phyloP scores from a whole-genome alignment of 1,140 invertebrate species.

The Bradysia coprophila region DNA sequence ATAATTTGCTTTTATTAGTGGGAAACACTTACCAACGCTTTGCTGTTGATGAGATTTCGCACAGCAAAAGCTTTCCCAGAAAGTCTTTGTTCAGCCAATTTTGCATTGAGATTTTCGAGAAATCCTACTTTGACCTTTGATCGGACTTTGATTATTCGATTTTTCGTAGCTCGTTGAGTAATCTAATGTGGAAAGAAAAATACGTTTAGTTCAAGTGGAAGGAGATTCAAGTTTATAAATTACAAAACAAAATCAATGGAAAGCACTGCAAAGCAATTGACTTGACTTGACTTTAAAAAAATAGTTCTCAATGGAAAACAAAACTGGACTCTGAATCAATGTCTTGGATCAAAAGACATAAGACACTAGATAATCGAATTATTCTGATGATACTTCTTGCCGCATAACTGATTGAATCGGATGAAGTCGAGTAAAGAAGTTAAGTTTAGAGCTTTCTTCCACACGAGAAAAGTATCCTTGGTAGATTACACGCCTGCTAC shows the following conservation, averaged over 20 bases:
- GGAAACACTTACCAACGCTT: constrained; percentile 32
- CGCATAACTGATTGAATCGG: too few species aligned
- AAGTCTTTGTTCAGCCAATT: constrained; percentile 40
- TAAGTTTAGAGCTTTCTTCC: too few species aligned
- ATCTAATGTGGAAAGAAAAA: constrained; percentile 8
- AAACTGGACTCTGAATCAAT: too few species aligned
- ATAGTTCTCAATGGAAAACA: too few species aligned
- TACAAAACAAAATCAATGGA: not conserved
- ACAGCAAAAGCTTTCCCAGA: constrained; percentile 31
- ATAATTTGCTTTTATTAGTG: not conserved
- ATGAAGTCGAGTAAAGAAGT: too few species aligned
- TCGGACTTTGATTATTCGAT: constrained; percentile 21
- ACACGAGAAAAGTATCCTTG: too few species aligned
- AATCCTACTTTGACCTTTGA: constrained; percentile 34
- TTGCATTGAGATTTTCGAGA: constrained; percentile 56
- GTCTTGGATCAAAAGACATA: too few species aligned
- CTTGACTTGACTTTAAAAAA: too few species aligned
- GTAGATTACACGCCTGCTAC: too few species aligned
- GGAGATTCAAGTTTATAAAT: not conserved
- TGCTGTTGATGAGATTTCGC: constrained; percentile 41
- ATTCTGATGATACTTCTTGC: too few species aligned
- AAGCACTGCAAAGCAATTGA: not conserved
- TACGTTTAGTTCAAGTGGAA: not conserved
- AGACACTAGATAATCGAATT: too few species aligned
- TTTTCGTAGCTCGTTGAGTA: constrained; percentile 23